A percentile compares a stretch with the other conserved stretches of the same genome.
These are phyloP conservation scores for Spodoptera littoralis DNA, from an alignment of 2,888 invertebrate genomes.

Conservation along the genomic window DNA sequence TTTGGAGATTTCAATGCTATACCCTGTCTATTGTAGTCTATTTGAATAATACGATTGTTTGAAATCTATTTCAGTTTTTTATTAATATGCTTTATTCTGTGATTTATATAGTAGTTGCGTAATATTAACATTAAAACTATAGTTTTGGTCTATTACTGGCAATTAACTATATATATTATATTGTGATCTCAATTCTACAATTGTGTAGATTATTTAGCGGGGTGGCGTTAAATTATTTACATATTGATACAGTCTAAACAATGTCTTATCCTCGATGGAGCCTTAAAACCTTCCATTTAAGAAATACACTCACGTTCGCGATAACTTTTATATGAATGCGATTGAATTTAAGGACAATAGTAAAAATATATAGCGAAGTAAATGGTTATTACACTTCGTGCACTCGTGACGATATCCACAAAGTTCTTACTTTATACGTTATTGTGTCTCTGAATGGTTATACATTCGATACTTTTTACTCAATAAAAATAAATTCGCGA, in stretches of 20 bases:
- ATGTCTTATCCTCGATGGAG: too few relatives aligned
- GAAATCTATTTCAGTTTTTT: slow-evolving; percentile 2
- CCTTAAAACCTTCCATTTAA: neutral
- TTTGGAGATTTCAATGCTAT: slow-evolving; percentile 32
- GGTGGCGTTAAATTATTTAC: too few relatives aligned
- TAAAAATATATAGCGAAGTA: slow-evolving; percentile 41
- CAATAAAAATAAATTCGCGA: slow-evolving; percentile 45
- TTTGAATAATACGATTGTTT: slow-evolving; percentile 11
- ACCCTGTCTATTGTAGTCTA: slow-evolving; percentile 30
- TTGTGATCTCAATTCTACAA: too few relatives aligned
- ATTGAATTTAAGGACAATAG: slow-evolving; percentile 44
- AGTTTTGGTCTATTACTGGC: too few relatives aligned
- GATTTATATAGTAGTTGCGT: too few relatives aligned
- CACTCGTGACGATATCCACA: slow-evolving; percentile 35
- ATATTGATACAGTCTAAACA: too few relatives aligned
- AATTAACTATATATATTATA: too few relatives aligned
- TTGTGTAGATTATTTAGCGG: too few relatives aligned
- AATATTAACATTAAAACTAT: too few relatives aligned
- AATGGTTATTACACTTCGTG: slow-evolving; percentile 32
- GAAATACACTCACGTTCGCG: neutral
- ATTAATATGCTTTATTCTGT: too few relatives aligned
- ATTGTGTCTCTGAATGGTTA: slow-evolving; percentile 31
- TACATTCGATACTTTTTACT: slow-evolving; percentile 31
- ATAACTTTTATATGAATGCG: slow-evolving; percentile 19
- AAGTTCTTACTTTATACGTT: slow-evolving; percentile 40